These are phyloP conservation scores for Melanotaenia nigrans DNA, from an alignment of 2,797 vertebrate genomes.

Conservation along the genomic window DNA sequence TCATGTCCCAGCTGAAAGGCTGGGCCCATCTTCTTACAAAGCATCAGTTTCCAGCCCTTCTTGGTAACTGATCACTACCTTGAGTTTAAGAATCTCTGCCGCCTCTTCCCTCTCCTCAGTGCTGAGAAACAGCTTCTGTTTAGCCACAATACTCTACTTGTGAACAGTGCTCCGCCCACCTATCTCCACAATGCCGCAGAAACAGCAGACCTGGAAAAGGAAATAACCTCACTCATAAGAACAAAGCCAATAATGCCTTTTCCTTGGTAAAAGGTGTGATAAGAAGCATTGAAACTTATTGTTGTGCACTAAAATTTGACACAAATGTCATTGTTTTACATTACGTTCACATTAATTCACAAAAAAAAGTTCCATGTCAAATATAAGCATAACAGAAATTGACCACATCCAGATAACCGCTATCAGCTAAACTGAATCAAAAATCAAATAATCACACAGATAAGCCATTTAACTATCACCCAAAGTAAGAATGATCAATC, in stretches of 20 bases:
- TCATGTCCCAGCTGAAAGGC: background rate
- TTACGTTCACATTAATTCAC: background rate
- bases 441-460: conserved; percentile 17
- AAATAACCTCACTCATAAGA: background rate
- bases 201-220: background rate
- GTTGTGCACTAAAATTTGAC: background rate
- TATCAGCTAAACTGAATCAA: conserved; percentile 1
- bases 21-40: too few relatives aligned
- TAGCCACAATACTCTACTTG: background rate
- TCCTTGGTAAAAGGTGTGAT: background rate
- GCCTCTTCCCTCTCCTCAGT: background rate
- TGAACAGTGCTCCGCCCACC: background rate
- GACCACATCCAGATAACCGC: conserved; percentile 10
- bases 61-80: background rate
- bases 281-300: background rate
- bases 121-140: background rate
- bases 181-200: background rate
- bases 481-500: conserved; percentile 23
- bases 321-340: background rate
- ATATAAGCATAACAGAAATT: background rate
- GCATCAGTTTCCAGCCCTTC: background rate
- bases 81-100: background rate
- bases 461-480: conserved; percentile 19
- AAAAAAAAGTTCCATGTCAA: background rate
- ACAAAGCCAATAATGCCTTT: background rate